Percentiles rank a stretch among this genome's conserved stretches.
Conservation (phyloP, 2,113 vertebrate genomes). For the Lethenteron camtschaticum region DNA sequence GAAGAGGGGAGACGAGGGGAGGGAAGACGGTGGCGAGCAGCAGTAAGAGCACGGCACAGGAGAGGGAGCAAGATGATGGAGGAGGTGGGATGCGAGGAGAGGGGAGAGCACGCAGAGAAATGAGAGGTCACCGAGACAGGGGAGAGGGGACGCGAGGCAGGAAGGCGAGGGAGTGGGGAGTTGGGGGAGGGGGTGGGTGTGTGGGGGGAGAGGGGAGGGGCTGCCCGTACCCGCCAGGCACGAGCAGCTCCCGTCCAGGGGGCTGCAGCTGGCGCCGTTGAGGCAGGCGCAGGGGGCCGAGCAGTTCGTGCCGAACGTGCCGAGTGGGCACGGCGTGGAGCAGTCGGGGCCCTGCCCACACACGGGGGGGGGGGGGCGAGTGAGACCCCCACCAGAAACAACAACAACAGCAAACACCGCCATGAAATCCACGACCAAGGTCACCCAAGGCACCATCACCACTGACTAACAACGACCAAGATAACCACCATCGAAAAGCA, state of each 20-base stretch:
- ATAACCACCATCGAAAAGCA: too few species aligned
- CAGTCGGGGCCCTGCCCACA: constrained; percentile 55
- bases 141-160: too few species aligned
- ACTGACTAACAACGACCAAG: too few species aligned
- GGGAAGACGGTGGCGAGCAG: neutral
- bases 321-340: constrained; percentile 34
- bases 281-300: constrained; percentile 54
- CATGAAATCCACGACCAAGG: too few species aligned
- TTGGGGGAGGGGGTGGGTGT: neutral
- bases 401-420: too few species aligned
- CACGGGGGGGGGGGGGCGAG: too few species aligned
- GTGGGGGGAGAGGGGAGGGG: neutral
- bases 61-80: neutral
- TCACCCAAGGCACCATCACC: too few species aligned
- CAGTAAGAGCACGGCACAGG: neutral
- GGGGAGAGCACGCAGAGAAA: too few species aligned
- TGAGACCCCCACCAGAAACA: too few species aligned
- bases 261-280: constrained; percentile 52
- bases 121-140: too few species aligned
- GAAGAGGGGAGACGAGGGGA: too few species aligned
- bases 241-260: constrained; percentile 55
- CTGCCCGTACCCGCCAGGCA: constrained; percentile 58
- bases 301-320: constrained; percentile 61
- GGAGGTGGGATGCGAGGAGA: neutral
- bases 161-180: too few species aligned